Base-by-base conservation (phyloP, 64 coral and sea anemone species). In the Anthopleura sola region DNA sequence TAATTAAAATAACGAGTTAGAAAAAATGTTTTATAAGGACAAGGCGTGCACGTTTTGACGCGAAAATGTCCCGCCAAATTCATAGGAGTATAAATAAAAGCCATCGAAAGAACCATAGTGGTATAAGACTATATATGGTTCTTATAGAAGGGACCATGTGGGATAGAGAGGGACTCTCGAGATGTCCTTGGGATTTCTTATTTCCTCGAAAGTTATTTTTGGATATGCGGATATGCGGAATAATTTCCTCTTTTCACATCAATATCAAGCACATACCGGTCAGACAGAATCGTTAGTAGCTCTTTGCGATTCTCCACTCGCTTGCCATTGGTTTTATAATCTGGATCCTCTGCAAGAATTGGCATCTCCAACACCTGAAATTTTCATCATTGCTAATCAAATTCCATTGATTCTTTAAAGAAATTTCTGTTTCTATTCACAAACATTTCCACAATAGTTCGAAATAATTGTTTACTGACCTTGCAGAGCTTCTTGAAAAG, bases 401-500 rank as follows among this genome's bases (percentile, higher is more conserved):
- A 46, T 78, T 32, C 47, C 37, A 46, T 18, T 40, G 5, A 9
- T 1, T 77, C 8, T 36, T 28, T 34, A 77, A 37, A 37, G 24
- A 7, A 4, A 24, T 62, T 44, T 44, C 40, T 44, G 40, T 44
- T 44, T 44, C 40, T 44, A 44, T 44, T 44, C 0, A 44, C 9
- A 8, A 3, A 3, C 40, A 44, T 44, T 44, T 44, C n/a, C n/a
- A 44, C 40, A 44, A 44, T 8, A 0, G 9, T 3, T 8, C 4
- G 40, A 6, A 2, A 44, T 44, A 3, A 44, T 44, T 44, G 40
- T 44, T 62, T 26, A 2, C 87, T 34, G 71, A 97, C 94, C 81
- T 93, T 49, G 57, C 94, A 93, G 23, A 97, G 80, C 37, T 86
- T 83, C 50, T 60, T 82, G 51, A 97, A 97, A 58, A 92, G 91